phyloP scores from a whole-genome alignment of 2,888 invertebrate genomes.

The Orchestes rusci region DNA sequence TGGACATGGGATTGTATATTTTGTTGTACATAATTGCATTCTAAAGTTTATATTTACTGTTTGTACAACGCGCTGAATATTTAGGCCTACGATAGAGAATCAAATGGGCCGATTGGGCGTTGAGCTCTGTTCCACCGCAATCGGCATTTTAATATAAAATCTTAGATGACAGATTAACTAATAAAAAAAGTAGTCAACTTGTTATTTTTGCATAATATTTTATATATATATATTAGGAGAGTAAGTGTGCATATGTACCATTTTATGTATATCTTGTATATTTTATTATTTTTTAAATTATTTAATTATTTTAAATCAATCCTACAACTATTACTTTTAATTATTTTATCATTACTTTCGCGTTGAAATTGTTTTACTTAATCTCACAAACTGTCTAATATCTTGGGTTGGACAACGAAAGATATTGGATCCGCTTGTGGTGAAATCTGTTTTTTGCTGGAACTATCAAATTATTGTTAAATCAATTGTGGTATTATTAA shows the following conservation, averaged over 20 bases:
- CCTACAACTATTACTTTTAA: constrained; percentile 1
- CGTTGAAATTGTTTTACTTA: constrained; percentile 10
- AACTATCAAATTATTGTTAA: constrained; percentile 13
- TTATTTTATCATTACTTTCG: constrained; percentile 2
- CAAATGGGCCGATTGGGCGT: constrained; percentile 36
- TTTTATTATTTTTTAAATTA: constrained; percentile 44
- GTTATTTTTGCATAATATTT: constrained; percentile 44
- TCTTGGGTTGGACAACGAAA: constrained; percentile 10
- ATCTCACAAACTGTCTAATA: constrained; percentile 13
- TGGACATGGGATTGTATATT: constrained; percentile 40
- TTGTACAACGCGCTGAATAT: constrained; percentile 43
- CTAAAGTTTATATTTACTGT: constrained; percentile 35
- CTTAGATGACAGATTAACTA: constrained; percentile 21
- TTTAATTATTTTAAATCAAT: constrained; percentile 34
- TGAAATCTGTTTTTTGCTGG: too few relatives aligned
- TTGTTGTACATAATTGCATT: constrained; percentile 43
- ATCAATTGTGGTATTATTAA: constrained; percentile 9
- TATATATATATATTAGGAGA: constrained; percentile 32
- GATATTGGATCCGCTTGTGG: too few relatives aligned
- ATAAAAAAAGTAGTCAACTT: constrained; percentile 37
- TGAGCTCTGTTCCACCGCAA: neutral
- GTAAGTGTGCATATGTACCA: constrained; percentile 39
- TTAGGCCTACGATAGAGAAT: constrained; percentile 41
- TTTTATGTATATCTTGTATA: constrained; percentile 43
- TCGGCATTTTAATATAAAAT: too few relatives aligned